Percentiles rank a stretch among this genome's conserved stretches.
These are phyloP conservation scores for Rhyacophila evoluta DNA, from an alignment of 2,888 invertebrate species.

Conservation along the genomic window DNA sequence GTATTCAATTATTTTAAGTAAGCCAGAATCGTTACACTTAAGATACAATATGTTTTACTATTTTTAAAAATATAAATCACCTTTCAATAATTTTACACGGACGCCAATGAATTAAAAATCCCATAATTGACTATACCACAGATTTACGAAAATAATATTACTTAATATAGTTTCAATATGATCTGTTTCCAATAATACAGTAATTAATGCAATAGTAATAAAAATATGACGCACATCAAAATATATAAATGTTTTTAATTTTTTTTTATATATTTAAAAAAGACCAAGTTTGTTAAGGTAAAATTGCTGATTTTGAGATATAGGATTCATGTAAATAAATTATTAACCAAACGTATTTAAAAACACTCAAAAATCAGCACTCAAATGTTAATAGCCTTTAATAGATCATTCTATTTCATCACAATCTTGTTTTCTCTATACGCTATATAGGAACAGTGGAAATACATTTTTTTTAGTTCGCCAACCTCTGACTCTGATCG, in stretches of 20 bases:
- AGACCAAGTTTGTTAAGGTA: background rate
- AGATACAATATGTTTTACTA: background rate
- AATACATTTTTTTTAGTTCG: conserved; percentile 42
- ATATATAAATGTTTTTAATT: background rate
- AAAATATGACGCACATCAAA: conserved; percentile 10
- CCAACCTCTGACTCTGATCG: conserved; percentile 35
- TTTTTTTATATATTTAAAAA: background rate
- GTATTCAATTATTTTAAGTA: background rate
- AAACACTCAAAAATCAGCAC: background rate
- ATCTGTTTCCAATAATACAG: background rate
- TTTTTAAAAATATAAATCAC: background rate
- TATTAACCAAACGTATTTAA: background rate
- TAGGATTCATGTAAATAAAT: background rate
- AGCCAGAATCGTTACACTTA: background rate
- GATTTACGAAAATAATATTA: background rate
- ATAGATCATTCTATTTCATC: conserved; percentile 39
- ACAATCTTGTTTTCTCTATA: conserved; percentile 36
- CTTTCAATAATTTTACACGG: background rate
- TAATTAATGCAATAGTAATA: background rate
- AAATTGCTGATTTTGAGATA: background rate
- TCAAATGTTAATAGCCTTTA: background rate
- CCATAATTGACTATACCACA: background rate
- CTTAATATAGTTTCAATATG: background rate
- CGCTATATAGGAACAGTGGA: conserved; percentile 54
- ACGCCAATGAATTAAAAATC: background rate